phyloP scores from a whole-genome alignment of 2,113 vertebrate genomes.

The Passerina amoena region DNA sequence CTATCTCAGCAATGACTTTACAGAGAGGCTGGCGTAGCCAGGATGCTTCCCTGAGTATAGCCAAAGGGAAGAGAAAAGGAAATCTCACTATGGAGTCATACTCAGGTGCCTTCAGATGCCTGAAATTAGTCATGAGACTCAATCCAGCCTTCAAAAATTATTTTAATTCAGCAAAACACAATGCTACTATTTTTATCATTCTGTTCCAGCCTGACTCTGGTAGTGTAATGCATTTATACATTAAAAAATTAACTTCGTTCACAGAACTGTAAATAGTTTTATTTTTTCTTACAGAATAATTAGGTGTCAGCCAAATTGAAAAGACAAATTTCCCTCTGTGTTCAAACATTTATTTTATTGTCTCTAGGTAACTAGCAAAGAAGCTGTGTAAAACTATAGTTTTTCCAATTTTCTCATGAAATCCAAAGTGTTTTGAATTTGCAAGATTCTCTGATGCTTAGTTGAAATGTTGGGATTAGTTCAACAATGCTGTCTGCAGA shows the following conservation, averaged over 20 bases:
- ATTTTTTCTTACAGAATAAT: background rate
- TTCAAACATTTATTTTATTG: background rate
- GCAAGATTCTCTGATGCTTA: background rate
- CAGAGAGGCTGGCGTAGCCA: background rate
- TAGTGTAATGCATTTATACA: background rate
- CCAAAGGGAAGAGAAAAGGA: background rate
- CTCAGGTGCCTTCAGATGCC: background rate
- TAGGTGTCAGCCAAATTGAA: background rate
- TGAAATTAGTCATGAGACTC: background rate
- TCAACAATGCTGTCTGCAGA: background rate
- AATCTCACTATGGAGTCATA: background rate
- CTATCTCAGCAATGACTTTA: background rate
- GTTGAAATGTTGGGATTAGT: background rate
- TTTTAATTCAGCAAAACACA: background rate
- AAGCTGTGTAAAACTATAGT: background rate
- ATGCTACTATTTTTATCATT: background rate
- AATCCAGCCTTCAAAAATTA: background rate
- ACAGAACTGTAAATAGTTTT: background rate
- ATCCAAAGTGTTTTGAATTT: background rate
- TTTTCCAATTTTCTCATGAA: background rate
- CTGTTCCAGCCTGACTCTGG: background rate
- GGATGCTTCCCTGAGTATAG: background rate
- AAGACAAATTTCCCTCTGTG: background rate
- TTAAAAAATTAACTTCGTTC: background rate
- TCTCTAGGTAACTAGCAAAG: background rate